A percentile compares a stretch with the other conserved stretches of the same genome.
Evolutionary conservation across 2,888 invertebrate species (phyloP).

Genomic region (Conchocele bisecta): DNA sequence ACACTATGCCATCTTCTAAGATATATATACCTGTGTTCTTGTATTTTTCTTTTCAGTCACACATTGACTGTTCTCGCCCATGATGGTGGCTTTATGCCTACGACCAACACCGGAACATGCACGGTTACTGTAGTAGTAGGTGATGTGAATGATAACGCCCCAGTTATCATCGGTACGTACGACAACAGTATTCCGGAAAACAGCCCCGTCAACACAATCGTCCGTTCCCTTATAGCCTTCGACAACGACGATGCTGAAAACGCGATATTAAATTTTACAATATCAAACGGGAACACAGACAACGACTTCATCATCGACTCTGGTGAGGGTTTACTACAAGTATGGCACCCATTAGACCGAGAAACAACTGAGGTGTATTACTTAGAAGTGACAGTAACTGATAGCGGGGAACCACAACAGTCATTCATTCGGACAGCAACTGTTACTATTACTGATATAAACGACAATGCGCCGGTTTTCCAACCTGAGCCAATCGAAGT

Average conservation of each 20-base stretch:
- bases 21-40: too few species aligned
- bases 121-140: conserved; percentile 68
- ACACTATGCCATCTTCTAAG: too few species aligned
- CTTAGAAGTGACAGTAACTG: conserved; percentile 60
- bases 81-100: conserved; percentile 65
- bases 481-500: conserved; percentile 45
- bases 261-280: conserved; percentile 60
- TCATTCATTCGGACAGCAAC: conserved; percentile 59
- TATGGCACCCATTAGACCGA: conserved; percentile 67
- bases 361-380: conserved; percentile 67
- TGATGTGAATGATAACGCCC: conserved; percentile 75
- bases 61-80: conserved; percentile 63
- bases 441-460: conserved; percentile 69
- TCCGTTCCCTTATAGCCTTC: conserved; percentile 64
- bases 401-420: conserved; percentile 55
- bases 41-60: conserved; percentile 59
- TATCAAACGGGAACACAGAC: conserved; percentile 69
- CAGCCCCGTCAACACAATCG: conserved; percentile 58
- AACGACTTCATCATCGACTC: conserved; percentile 67
- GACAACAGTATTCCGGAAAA: conserved; percentile 63
- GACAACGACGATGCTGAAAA: conserved; percentile 71
- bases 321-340: conserved; percentile 64
- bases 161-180: conserved; percentile 65
- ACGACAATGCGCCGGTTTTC: conserved; percentile 73
- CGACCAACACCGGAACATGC: conserved; percentile 63